Percentiles rank a stretch among this genome's conserved stretches.
Evolutionary conservation across 35 echinoderm and acorn worm species (phyloP).

Genomic region (Patiria miniata): DNA sequence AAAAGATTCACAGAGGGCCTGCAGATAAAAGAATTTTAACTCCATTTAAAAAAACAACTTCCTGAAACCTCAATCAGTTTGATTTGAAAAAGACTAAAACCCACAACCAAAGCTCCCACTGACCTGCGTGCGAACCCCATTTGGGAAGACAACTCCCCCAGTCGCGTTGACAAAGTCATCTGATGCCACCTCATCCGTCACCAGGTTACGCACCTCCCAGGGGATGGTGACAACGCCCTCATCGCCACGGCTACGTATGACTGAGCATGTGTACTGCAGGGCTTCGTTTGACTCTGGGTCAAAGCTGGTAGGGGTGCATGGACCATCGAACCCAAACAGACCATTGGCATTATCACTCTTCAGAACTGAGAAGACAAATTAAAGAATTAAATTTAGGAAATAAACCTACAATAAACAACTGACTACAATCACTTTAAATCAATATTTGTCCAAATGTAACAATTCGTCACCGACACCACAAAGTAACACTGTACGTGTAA

Average conservation of each 20-base stretch:
- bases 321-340: slow-evolving; percentile 90
- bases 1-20: no score
- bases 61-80: no score
- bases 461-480: no score
- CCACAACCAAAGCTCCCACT: neutral
- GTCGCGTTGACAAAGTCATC: slow-evolving; percentile 81
- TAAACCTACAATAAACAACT: no score
- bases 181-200: slow-evolving; percentile 41
- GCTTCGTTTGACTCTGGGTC: slow-evolving; percentile 48
- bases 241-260: slow-evolving; percentile 86
- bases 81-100: no score
- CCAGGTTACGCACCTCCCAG: slow-evolving; percentile 70
- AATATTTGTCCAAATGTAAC: no score
- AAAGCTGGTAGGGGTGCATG: slow-evolving; percentile 29
- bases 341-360: slow-evolving; percentile 99
- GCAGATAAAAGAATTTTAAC: no score
- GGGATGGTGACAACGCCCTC: slow-evolving; percentile 80
- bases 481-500: no score
- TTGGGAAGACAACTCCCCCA: slow-evolving; percentile 73
- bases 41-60: no score
- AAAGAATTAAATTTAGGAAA: no score
- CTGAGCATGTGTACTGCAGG: slow-evolving; percentile 65
- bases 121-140: slow-evolving; percentile 86
- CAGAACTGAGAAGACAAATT: slow-evolving; percentile 72
- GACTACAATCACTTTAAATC: no score